phyloP scores from a whole-genome alignment of 1,140 invertebrate species.

The Papilio dardanus region DNA sequence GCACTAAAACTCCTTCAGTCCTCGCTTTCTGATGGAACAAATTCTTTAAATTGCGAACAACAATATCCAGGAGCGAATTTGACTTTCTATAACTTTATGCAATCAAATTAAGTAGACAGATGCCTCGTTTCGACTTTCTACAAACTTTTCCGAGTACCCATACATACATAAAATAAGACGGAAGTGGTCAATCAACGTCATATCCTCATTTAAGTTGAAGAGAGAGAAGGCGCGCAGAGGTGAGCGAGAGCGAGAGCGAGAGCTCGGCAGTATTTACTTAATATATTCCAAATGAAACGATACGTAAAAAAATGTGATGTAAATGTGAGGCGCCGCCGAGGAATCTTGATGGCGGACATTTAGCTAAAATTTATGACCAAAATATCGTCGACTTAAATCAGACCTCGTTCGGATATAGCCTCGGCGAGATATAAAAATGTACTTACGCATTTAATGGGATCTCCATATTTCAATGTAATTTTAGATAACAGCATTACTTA shows the following conservation, averaged over 20 bases:
- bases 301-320: background rate
- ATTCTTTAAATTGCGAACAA: background rate
- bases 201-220: background rate
- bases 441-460: background rate
- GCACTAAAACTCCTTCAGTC: background rate
- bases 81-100: background rate
- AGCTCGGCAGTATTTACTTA: background rate
- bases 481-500: background rate
- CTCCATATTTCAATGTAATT: too few relatives aligned
- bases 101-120: slow-evolving; percentile 4
- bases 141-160: background rate
- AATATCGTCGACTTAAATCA: background rate
- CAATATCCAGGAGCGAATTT: background rate
- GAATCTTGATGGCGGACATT: background rate
- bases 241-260: background rate
- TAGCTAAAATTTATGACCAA: slow-evolving; percentile 14
- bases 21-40: background rate
- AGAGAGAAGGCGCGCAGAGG: background rate
- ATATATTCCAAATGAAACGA: slow-evolving; percentile 6
- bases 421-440: background rate
- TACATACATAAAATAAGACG: background rate
- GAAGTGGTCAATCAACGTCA: slow-evolving; percentile 19
- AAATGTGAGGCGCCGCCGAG: background rate
- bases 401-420: background rate
- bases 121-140: too few relatives aligned